phyloP scores from a whole-genome alignment of 2,888 invertebrate genomes.

The Oscheius onirici region DNA sequence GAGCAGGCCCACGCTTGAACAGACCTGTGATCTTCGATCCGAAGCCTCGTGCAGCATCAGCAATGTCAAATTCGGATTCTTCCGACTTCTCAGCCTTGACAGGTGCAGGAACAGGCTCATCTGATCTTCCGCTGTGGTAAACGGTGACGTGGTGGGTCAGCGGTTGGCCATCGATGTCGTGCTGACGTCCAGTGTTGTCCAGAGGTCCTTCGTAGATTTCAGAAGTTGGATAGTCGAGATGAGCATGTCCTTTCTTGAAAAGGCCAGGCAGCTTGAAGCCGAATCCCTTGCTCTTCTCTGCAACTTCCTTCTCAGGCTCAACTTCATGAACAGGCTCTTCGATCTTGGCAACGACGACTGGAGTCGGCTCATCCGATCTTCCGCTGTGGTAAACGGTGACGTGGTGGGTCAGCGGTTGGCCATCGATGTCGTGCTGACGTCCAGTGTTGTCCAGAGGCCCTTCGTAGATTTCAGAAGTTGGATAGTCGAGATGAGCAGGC shows the following conservation, averaged over 20 bases:
- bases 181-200: constrained; percentile 32
- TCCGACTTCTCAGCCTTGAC: constrained; percentile 12
- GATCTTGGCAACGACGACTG: background rate
- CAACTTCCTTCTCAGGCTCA: background rate
- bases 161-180: constrained; percentile 39
- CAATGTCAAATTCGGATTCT: constrained; percentile 1
- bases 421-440: constrained; percentile 41
- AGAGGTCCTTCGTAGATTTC: constrained; percentile 47
- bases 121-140: constrained; percentile 39
- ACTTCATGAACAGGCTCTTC: background rate
- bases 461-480: constrained; percentile 38
- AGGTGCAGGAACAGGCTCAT: constrained; percentile 27
- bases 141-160: constrained; percentile 36
- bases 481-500: constrained; percentile 46
- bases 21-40: constrained; percentile 42
- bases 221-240: constrained; percentile 49
- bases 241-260: constrained; percentile 42
- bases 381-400: constrained; percentile 43
- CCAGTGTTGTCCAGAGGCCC: constrained; percentile 45
- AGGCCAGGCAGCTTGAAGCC: constrained; percentile 40
- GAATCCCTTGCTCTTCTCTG: constrained; percentile 24
- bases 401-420: constrained; percentile 40
- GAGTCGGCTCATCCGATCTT: background rate
- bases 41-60: constrained; percentile 17
- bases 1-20: constrained; percentile 34